phyloP scores from a whole-genome alignment of 2,797 vertebrate genomes.

The Botia almorhae region DNA sequence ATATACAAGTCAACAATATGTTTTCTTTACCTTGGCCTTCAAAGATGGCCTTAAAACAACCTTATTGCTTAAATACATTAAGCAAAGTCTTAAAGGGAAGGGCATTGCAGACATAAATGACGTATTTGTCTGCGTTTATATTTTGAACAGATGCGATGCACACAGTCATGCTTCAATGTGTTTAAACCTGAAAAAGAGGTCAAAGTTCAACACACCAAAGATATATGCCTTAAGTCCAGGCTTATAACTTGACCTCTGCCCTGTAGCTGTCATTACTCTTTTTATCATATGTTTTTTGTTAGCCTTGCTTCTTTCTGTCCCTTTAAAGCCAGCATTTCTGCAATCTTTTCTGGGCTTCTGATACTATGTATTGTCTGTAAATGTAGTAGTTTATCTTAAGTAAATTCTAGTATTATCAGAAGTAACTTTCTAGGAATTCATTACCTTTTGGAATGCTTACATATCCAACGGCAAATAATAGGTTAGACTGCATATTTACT shows the following conservation, averaged over 20 bases:
- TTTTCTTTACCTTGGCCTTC: background rate
- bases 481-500: background rate
- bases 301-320: constrained; percentile 13
- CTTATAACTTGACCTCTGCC: constrained; percentile 61
- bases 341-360: constrained; percentile 11
- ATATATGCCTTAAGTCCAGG: constrained; percentile 62
- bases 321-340: constrained; percentile 42
- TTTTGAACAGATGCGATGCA: constrained; percentile 36
- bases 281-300: constrained; percentile 57
- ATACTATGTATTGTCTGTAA: constrained; percentile 1
- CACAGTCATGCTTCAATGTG: constrained; percentile 55
- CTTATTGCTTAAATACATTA: background rate
- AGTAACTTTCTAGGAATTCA: constrained; percentile 13
- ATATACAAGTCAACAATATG: background rate
- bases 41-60: background rate
- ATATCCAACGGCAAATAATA: background rate
- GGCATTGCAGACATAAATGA: background rate
- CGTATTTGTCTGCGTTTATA: background rate
- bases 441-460: constrained; percentile 7
- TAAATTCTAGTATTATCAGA: constrained; percentile 22
- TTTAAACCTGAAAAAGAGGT: constrained; percentile 55
- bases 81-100: background rate
- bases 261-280: constrained; percentile 50
- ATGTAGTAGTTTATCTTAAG: constrained; percentile 26
- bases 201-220: constrained; percentile 58